phyloP scores from a whole-genome alignment of 2,888 invertebrate species.

The Stegana nigrithorax region DNA sequence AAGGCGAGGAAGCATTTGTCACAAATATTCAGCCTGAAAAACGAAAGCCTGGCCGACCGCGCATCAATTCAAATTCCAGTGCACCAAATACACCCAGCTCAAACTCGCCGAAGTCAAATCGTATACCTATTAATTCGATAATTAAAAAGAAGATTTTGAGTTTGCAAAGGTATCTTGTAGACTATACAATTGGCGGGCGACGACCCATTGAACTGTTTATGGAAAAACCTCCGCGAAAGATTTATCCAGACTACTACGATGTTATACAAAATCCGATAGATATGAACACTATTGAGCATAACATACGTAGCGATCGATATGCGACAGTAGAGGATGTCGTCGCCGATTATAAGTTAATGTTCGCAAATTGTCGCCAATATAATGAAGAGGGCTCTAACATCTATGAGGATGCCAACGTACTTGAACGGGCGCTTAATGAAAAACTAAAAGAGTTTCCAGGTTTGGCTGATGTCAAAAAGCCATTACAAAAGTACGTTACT shows the following conservation, averaged over 20 bases:
- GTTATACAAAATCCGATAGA: conserved; percentile 95
- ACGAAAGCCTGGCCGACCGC: conserved; percentile 61
- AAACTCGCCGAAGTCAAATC: conserved; percentile 61
- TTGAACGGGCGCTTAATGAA: conserved; percentile 87
- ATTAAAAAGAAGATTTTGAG: conserved; percentile 84
- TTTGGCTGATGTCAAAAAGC: conserved; percentile 69
- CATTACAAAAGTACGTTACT: conserved; percentile 54
- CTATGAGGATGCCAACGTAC: conserved; percentile 90
- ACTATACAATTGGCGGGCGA: conserved; percentile 80
- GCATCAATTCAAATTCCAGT: conserved; percentile 54
- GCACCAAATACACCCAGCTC: conserved; percentile 43
- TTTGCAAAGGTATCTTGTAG: conserved; percentile 81
- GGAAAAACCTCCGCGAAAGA: conserved; percentile 94
- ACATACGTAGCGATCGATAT: conserved; percentile 89
- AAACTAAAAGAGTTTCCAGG: conserved; percentile 82
- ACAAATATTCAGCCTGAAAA: conserved; percentile 50
- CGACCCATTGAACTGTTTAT: conserved; percentile 92
- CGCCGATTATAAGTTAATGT: conserved; percentile 92
- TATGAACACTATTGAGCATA: conserved; percentile 91
- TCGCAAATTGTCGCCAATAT: conserved; percentile 95
- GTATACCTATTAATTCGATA: conserved; percentile 58
- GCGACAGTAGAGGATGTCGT: conserved; percentile 86
- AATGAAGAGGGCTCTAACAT: conserved; percentile 97
- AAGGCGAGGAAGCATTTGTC: conserved; percentile 42
- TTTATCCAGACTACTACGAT: conserved; percentile 96